Percentiles rank a stretch among this genome's conserved stretches.
Conservation (phyloP, 2,888 invertebrate species). For the Morpho deidamia region DNA sequence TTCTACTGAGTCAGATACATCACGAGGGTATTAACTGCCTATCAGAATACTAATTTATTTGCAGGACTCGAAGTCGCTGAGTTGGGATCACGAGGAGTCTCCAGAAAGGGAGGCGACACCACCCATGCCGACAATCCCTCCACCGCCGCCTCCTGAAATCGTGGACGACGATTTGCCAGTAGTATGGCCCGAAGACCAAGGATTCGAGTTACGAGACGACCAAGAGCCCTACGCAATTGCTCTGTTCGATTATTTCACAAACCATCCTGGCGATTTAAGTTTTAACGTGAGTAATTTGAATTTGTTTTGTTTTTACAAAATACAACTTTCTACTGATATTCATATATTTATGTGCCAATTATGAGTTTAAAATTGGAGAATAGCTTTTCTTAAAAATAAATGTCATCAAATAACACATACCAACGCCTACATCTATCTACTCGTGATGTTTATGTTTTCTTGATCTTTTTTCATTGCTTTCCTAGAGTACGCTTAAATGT, state of each 20-base stretch:
- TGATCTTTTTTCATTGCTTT: no score
- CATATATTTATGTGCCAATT: background rate
- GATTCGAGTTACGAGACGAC: conserved; percentile 31
- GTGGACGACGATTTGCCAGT: conserved; percentile 49
- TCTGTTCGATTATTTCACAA: conserved; percentile 86
- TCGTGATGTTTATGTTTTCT: background rate
- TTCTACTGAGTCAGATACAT: no score
- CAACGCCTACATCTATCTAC: background rate
- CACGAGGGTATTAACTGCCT: no score
- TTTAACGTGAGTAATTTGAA: conserved; percentile 81
- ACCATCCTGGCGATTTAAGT: conserved; percentile 86
- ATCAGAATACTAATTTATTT: conserved; percentile 14
- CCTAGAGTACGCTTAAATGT: no score
- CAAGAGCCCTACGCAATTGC: conserved; percentile 85
- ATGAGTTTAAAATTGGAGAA: background rate
- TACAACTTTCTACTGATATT: background rate
- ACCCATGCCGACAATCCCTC: conserved; percentile 89
- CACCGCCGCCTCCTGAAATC: conserved; percentile 83
- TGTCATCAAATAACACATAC: background rate
- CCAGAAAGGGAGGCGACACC: conserved; percentile 78
- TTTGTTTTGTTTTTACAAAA: background rate
- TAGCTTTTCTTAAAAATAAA: background rate
- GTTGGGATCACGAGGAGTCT: conserved; percentile 54
- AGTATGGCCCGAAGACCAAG: conserved; percentile 41
- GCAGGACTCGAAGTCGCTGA: conserved; percentile 53